Evolutionary conservation across 2,113 vertebrate genomes (phyloP).

Genomic region (Pelusios castaneus): DNA sequence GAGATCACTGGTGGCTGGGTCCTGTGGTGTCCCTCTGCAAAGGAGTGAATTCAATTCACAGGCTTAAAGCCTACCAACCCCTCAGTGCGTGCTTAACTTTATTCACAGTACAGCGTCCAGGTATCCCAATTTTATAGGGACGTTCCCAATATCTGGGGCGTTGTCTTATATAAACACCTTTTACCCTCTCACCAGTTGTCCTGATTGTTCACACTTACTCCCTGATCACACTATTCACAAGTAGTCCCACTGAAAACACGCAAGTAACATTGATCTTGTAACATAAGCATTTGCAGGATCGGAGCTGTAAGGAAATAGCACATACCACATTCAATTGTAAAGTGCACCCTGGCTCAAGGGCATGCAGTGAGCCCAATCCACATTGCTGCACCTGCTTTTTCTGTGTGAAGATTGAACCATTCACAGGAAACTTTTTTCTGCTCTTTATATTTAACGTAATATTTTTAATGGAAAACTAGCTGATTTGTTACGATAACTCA

Average conservation of each 20-base stretch:
- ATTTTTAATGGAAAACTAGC: not conserved
- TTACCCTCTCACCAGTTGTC: too few species aligned
- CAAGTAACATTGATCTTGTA: not conserved
- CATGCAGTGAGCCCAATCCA: not conserved
- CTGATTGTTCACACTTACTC: too few species aligned
- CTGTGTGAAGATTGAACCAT: not conserved
- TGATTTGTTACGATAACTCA: not conserved
- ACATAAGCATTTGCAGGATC: fast-evolving
- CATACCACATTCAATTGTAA: not conserved
- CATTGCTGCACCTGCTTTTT: fast-evolving
- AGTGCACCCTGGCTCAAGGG: not conserved
- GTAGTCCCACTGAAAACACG: fast-evolving
- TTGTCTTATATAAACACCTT: too few species aligned
- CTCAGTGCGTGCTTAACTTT: not conserved
- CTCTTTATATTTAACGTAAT: not conserved
- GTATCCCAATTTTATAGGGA: too few species aligned
- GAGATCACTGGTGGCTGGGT: not conserved
- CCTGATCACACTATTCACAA: fast-evolving
- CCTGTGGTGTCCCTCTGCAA: not conserved
- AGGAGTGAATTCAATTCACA: not conserved
- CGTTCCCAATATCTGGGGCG: too few species aligned
- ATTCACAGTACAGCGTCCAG: not conserved
- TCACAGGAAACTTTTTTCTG: not conserved
- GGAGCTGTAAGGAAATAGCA: not conserved
- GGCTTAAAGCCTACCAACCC: not conserved